Evolutionary conservation across 2,113 vertebrate species (phyloP).

Genomic region (Aviceda subcristata): DNA sequence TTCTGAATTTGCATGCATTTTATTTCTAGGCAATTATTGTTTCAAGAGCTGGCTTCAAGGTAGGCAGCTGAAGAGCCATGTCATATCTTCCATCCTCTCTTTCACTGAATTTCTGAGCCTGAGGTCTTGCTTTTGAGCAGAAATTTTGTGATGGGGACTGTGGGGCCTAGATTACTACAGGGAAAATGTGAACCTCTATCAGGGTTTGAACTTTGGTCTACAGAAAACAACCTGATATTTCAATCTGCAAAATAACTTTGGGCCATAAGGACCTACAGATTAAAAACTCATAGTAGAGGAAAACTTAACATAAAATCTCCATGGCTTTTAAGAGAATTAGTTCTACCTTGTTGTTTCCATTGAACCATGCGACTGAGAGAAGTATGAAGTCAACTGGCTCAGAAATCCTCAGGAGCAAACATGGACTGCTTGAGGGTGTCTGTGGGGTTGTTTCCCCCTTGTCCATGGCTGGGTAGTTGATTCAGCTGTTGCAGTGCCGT

Average conservation of each 20-base stretch:
- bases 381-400: background rate
- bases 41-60: background rate
- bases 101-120: background rate
- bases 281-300: background rate
- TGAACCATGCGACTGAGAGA: background rate
- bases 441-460: background rate
- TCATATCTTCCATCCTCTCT: background rate
- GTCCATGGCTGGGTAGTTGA: background rate
- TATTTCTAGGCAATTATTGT: background rate
- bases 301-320: background rate
- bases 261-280: background rate
- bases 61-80: background rate
- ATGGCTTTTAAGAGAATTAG: background rate
- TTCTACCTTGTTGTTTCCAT: background rate
- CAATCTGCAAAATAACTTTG: background rate
- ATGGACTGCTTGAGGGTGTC: background rate
- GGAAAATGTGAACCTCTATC: background rate
- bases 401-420: background rate
- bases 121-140: background rate
- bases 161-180: background rate
- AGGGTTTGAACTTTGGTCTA: background rate
- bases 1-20: background rate
- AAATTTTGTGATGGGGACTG: background rate
- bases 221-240: background rate
- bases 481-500: background rate